phyloP scores from a whole-genome alignment of 2,797 vertebrate species.

The Aselliscus stoliczkanus region DNA sequence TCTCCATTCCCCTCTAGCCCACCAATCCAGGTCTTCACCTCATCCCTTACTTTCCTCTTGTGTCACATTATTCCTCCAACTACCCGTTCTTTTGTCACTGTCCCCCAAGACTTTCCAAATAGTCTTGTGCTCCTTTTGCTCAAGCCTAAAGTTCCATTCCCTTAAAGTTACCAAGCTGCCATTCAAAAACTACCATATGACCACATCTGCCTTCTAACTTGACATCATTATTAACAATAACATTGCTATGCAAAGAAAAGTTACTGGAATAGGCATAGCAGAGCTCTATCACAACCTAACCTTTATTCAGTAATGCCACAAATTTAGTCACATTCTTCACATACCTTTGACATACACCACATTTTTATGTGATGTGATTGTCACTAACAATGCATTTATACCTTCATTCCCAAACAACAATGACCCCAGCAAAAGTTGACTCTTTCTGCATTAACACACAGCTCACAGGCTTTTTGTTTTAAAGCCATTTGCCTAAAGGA shows the following conservation, averaged over 20 bases:
- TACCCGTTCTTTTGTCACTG: background rate
- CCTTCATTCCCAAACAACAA: background rate
- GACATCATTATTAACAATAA: background rate
- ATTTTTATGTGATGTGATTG: background rate
- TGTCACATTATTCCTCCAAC: background rate
- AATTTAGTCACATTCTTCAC: background rate
- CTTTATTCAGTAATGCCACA: background rate
- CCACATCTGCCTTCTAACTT: background rate
- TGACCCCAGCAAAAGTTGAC: background rate
- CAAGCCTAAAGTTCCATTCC: background rate
- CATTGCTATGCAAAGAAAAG: background rate
- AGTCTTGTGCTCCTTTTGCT: background rate
- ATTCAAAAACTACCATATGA: background rate
- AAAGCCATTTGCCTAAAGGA: background rate
- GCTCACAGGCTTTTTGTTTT: background rate
- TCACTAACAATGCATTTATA: background rate
- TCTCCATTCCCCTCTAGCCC: background rate
- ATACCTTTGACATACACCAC: background rate
- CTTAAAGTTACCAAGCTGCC: background rate
- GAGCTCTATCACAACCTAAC: background rate
- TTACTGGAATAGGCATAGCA: background rate
- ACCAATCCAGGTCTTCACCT: background rate
- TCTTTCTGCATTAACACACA: background rate
- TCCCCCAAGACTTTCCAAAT: background rate
- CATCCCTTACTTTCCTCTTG: background rate